These are phyloP conservation scores for Clangula hyemalis DNA, from an alignment of 2,797 vertebrate genomes.

Conservation along the genomic window DNA sequence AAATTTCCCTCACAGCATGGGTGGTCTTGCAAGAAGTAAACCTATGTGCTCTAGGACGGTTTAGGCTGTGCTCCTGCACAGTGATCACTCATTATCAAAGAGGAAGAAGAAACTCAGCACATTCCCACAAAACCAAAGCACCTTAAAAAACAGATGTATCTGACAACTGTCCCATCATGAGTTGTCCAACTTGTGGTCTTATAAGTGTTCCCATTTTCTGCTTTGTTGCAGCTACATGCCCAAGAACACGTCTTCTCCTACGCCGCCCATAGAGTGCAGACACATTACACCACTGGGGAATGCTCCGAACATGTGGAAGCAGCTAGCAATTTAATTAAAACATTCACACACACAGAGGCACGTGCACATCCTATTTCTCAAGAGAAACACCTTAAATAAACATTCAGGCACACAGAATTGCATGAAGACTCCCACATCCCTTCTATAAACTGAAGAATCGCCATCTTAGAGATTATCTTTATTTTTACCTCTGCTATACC, in stretches of 20 bases:
- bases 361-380: not conserved
- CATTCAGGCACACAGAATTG: not conserved
- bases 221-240: not conserved
- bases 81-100: not conserved
- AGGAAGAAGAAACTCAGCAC: not conserved
- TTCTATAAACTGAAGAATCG: not conserved
- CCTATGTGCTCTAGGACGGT: not conserved
- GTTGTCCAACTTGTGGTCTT: not conserved
- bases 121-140: not conserved
- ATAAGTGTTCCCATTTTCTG: not conserved
- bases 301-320: not conserved
- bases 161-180: not conserved
- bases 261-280: fast-evolving
- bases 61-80: not conserved
- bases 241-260: not conserved
- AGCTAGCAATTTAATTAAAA: constrained; percentile 43
- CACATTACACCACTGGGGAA: not conserved
- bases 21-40: not conserved
- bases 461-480: not conserved
- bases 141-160: not conserved
- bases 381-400: constrained; percentile 16
- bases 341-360: not conserved
- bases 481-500: not conserved
- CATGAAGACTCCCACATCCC: not conserved
- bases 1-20: not conserved